Base-by-base conservation (phyloP, 2,888 invertebrate species). In the Lithophane leautieri region DNA sequence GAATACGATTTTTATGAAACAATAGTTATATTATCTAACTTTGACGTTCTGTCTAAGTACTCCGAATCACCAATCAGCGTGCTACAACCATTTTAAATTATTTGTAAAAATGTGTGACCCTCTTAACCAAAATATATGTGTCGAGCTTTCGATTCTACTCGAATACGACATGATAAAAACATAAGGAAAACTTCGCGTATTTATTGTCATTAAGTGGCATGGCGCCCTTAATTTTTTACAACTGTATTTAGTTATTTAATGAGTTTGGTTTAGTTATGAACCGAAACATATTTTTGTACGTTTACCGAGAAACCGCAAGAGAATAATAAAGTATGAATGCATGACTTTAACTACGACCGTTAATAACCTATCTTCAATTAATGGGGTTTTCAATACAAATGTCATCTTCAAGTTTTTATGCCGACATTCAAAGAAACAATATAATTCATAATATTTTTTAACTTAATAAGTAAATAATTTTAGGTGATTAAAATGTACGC, bases 401-500 rank as follows among this genome's bases (percentile, higher is more conserved):
- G 34, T 16, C n/a, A 79, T 44, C 34, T 50, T 62, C 12, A 66
- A 42, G 16, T 28, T 34, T 56, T 65, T 73, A 62, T 62, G 34
- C 56, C 25, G 14, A 34, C n/a, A n/a, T 44, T 77, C 25, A 44
- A 40, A 40, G 19, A 47, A 63, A 52, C 60, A 58, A 58, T 52
- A 7, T 34, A 11, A 28, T 73, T 66, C 42, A 16, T 47, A 28
- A 47, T 76, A n/a, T 16, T 58, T 71, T 44, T 34, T 56, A 34
- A 44, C 11, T 14, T n/a, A n/a, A 0, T 54, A 19, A 47, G 16
- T 11, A 34, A 47, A 22, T 62, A 79, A 52, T 86, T 97, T 90
- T 95, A 98, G 97, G 98, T 99, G 4, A 98, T 99, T 84, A 99
- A 99, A 97, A 99, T 99, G 99, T 99, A 99, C 92, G 98, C 99